phyloP scores from a whole-genome alignment of 2,113 vertebrate genomes.

The Empidonax traillii region DNA sequence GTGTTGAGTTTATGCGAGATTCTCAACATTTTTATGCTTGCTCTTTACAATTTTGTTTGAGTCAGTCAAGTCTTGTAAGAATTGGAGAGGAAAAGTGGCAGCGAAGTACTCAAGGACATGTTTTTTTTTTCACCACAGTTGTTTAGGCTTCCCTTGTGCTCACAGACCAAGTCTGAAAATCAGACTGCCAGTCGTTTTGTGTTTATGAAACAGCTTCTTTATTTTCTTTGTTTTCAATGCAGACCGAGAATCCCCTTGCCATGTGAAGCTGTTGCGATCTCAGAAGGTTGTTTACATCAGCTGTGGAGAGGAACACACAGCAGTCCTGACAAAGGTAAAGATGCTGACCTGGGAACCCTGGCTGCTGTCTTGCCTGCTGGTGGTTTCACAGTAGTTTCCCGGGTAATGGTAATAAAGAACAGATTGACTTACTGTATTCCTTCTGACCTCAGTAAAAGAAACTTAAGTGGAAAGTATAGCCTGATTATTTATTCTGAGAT shows the following conservation, averaged over 20 bases:
- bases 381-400: not conserved
- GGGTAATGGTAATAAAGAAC: not conserved
- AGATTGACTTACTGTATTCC: not conserved
- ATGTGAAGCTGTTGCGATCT: constrained; percentile 91
- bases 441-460: not conserved
- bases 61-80: not conserved
- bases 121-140: not conserved
- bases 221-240: not conserved
- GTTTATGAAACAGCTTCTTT: not conserved
- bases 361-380: not conserved
- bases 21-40: not conserved
- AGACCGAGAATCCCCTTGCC: constrained; percentile 95
- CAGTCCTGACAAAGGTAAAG: constrained; percentile 92
- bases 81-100: not conserved
- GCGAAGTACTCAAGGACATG: not conserved
- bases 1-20: not conserved
- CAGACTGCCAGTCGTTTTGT: not conserved
- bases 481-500: not conserved
- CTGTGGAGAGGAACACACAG: constrained; percentile 91
- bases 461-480: not conserved
- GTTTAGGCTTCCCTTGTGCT: not conserved
- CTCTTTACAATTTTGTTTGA: not conserved
- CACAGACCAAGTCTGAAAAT: not conserved
- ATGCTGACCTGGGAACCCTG: not conserved
- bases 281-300: constrained; percentile 97